phyloP scores from a whole-genome alignment of 2,113 vertebrate genomes.

The Tamias sibiricus region DNA sequence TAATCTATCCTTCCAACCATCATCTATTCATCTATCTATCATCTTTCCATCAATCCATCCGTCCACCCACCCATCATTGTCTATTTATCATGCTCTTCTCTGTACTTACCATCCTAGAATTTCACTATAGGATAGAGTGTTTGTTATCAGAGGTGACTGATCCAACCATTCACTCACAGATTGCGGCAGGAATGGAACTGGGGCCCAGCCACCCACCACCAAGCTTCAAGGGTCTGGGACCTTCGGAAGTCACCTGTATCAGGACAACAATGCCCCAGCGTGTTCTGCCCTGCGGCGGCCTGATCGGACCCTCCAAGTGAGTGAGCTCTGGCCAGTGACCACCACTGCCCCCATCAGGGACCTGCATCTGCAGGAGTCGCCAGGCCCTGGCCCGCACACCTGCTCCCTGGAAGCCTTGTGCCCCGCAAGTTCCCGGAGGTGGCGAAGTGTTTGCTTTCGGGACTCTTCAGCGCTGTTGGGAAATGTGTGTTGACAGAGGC shows the following conservation, averaged over 20 bases:
- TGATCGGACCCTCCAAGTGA: neutral
- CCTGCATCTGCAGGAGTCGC: constrained; percentile 38
- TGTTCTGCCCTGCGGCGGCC: neutral
- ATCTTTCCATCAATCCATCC: neutral
- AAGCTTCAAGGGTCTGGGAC: neutral
- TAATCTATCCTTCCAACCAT: neutral
- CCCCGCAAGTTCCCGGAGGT: constrained; percentile 49
- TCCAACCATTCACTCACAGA: neutral
- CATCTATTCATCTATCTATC: neutral
- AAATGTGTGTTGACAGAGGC: constrained; percentile 71
- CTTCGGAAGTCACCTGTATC: neutral
- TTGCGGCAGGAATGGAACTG: neutral
- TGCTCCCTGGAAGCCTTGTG: neutral
- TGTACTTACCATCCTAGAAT: neutral
- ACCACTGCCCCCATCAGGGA: neutral
- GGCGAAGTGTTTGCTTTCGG: constrained; percentile 53
- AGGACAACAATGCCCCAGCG: neutral
- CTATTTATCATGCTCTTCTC: neutral
- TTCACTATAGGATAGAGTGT: neutral
- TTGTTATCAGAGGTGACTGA: neutral
- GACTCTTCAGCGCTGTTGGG: neutral
- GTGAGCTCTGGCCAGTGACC: constrained; percentile 55
- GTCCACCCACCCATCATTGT: neutral
- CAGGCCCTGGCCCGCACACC: neutral
- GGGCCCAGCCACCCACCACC: accelerated